Evolutionary conservation across 2,888 invertebrate species (phyloP).

Genomic region (Chydorus sphaericus): DNA sequence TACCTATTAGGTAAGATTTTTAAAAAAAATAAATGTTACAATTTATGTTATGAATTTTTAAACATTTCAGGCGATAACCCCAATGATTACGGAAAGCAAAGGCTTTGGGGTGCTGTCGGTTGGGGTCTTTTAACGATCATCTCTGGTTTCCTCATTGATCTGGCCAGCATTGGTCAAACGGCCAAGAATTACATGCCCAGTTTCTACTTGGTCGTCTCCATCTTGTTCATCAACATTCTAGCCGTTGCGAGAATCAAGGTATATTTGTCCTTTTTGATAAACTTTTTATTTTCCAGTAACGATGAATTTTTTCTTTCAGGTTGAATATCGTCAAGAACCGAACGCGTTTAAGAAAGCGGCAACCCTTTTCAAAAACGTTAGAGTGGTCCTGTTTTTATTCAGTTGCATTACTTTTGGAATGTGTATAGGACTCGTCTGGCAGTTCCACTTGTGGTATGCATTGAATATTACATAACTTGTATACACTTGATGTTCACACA

Average conservation of each 20-base stretch:
- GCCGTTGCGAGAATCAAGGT: slow-evolving; percentile 45
- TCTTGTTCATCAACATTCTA: slow-evolving; percentile 30
- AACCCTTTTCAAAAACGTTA: slow-evolving; percentile 46
- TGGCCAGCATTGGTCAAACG: slow-evolving; percentile 44
- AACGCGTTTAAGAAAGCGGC: slow-evolving; percentile 42
- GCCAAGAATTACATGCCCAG: slow-evolving; percentile 63
- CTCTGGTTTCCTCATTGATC: slow-evolving; percentile 62
- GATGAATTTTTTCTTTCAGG: slow-evolving; percentile 18
- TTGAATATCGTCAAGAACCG: slow-evolving; percentile 21
- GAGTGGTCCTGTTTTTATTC: slow-evolving; percentile 54
- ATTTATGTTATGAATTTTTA: slow-evolving; percentile 10
- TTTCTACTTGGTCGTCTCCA: slow-evolving; percentile 55
- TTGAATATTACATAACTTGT: neutral
- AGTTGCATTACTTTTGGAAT: slow-evolving; percentile 72
- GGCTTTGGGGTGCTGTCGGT: slow-evolving; percentile 76
- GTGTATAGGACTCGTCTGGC: slow-evolving; percentile 71
- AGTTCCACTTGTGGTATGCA: slow-evolving; percentile 62
- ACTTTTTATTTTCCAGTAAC: neutral
- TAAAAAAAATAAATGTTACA: neutral
- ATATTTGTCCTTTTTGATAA: neutral
- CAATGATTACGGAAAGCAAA: slow-evolving; percentile 43
- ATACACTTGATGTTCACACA: neutral
- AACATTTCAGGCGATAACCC: neutral
- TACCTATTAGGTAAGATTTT: slow-evolving; percentile 49
- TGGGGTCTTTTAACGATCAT: slow-evolving; percentile 65